These are phyloP conservation scores for Phrynocephalus guinanensis DNA, from an alignment of 2,797 vertebrate genomes.

Conservation along the genomic window DNA sequence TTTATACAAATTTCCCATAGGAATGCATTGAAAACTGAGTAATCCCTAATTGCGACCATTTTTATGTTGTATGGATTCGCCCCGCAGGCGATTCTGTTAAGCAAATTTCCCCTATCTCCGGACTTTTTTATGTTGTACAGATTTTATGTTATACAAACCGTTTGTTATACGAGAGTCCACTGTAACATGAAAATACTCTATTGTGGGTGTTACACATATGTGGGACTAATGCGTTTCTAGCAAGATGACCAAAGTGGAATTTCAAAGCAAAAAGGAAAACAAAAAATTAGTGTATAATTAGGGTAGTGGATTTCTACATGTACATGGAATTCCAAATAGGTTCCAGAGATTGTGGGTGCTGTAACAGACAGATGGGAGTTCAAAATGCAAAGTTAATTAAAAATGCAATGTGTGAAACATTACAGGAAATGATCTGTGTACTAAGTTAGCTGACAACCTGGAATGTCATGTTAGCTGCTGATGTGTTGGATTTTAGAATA, in stretches of 20 bases:
- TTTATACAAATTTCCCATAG: too few relatives aligned
- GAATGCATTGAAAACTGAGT: too few relatives aligned
- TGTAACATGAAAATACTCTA: too few relatives aligned
- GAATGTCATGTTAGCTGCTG: not conserved
- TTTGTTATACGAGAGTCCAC: too few relatives aligned
- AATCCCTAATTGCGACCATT: too few relatives aligned
- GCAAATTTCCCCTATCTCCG: too few relatives aligned
- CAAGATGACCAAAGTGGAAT: not conserved
- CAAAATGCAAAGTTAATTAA: conserved; percentile 36
- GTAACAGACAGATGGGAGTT: conserved; percentile 36
- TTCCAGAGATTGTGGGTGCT: conserved; percentile 1
- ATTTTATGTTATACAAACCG: too few relatives aligned
- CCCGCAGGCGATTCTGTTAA: too few relatives aligned
- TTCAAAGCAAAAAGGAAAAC: not conserved
- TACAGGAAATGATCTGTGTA: conserved; percentile 13
- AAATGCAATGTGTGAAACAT: conserved; percentile 29
- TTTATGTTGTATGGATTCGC: too few relatives aligned
- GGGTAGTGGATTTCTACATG: not conserved
- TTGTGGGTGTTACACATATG: not conserved
- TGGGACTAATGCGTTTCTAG: not conserved
- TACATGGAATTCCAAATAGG: not conserved
- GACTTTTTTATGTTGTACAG: too few relatives aligned
- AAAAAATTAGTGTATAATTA: not conserved
- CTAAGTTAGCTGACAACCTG: conserved; percentile 2
- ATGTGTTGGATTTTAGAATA: not conserved